These are phyloP conservation scores for Sarcophaga peregrina DNA, from an alignment of 1,140 invertebrate species.

Conservation along the genomic window DNA sequence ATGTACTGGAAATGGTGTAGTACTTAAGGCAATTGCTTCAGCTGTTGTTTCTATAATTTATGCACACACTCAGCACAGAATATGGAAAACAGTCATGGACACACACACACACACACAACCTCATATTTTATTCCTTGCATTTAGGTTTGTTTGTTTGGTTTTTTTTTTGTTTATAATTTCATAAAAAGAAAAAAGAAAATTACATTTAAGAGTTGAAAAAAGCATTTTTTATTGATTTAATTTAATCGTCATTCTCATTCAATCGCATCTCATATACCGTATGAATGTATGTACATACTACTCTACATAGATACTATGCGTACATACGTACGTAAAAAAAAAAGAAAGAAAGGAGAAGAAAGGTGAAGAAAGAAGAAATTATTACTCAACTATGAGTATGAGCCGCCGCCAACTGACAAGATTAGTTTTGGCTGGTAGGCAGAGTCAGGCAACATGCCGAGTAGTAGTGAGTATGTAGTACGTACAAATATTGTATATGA, in stretches of 20 bases:
- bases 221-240: conserved; percentile 20
- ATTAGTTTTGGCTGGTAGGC: no score
- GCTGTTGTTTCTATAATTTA: conserved; percentile 4
- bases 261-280: no score
- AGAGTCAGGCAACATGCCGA: no score
- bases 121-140: background rate
- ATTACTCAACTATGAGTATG: no score
- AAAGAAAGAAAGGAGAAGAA: conserved; percentile 2
- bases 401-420: no score
- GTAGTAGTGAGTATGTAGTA: no score
- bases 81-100: background rate
- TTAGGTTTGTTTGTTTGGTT: background rate
- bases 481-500: no score
- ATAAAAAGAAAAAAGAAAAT: background rate
- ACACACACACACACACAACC: background rate
- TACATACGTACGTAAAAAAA: background rate
- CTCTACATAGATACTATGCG: background rate
- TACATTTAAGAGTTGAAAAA: background rate
- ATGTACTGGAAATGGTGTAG: background rate
- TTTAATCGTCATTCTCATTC: conserved; percentile 8
- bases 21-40: background rate
- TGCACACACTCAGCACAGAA: background rate
- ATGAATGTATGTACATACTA: background rate
- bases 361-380: no score
- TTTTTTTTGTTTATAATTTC: no score